Evolutionary conservation across 2,113 vertebrate genomes (phyloP).

Genomic region (Calidris pugnax): DNA sequence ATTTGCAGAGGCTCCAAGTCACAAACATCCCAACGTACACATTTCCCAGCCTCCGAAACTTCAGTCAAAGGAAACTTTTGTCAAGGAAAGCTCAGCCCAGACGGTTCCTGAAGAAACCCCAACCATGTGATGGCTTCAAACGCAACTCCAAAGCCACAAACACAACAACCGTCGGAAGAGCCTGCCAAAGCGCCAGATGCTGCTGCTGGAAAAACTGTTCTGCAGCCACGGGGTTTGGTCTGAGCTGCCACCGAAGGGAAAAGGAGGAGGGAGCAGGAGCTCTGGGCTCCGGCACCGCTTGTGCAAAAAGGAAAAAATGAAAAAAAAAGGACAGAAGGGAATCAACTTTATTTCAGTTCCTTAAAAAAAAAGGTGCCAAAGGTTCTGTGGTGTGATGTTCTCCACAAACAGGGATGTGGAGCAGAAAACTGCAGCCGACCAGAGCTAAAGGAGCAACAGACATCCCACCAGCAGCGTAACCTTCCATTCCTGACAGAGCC

Average conservation of each 20-base stretch:
- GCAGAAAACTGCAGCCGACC: not conserved
- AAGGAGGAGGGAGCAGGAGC: not conserved
- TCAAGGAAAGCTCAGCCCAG: constrained; percentile 45
- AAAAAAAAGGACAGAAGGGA: not conserved
- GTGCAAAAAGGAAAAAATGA: not conserved
- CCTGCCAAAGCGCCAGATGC: constrained; percentile 64
- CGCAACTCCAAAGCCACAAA: constrained; percentile 67
- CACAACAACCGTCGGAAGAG: constrained; percentile 15
- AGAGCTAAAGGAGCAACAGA: not conserved
- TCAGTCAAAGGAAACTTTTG: constrained; percentile 52
- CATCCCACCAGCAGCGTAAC: not conserved
- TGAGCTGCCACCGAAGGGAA: not conserved
- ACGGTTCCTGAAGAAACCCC: constrained; percentile 58
- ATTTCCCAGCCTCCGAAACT: not conserved
- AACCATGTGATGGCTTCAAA: constrained; percentile 52
- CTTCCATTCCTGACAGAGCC: not conserved
- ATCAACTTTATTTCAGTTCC: not conserved
- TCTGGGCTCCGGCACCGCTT: not conserved
- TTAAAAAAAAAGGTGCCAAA: not conserved
- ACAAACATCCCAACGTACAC: not conserved
- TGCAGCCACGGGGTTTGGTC: not conserved
- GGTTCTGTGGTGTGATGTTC: not conserved
- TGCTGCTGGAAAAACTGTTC: constrained; percentile 59
- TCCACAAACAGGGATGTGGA: not conserved
- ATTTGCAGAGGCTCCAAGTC: not conserved